A percentile compares a stretch with the other conserved stretches of the same genome.
phyloP scores from a whole-genome alignment of 1,140 invertebrate genomes.

The Bemisia tabaci region DNA sequence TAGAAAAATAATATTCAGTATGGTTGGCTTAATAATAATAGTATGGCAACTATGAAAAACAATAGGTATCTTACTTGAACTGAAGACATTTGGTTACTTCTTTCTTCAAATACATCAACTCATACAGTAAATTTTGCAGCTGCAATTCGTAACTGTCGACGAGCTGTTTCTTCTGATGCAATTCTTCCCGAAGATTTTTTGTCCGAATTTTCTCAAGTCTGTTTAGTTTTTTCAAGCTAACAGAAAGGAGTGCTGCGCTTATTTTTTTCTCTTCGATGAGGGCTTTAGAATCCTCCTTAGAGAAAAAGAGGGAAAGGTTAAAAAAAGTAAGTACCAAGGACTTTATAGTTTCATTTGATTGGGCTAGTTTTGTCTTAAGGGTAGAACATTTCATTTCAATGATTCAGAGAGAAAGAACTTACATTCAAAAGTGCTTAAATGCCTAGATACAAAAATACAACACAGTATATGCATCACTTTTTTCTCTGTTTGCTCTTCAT shows the following conservation, averaged over 20 bases:
- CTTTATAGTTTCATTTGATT: no score
- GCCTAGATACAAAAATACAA: no score
- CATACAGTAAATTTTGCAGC: conserved; percentile 89
- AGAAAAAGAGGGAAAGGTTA: neutral
- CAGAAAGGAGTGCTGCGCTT: conserved; percentile 56
- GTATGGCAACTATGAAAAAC: no score
- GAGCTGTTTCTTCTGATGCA: conserved; percentile 63
- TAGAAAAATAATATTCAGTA: no score
- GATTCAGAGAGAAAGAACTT: no score
- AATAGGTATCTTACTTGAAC: conserved; percentile 75
- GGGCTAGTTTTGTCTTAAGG: no score
- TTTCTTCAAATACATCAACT: conserved; percentile 82
- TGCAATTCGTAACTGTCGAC: conserved; percentile 82
- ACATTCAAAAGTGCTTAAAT: no score
- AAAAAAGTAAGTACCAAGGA: neutral
- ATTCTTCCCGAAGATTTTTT: conserved; percentile 61
- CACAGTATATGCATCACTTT: no score
- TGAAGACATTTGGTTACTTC: conserved; percentile 88
- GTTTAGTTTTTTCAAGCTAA: conserved; percentile 78
- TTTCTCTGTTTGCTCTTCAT: no score
- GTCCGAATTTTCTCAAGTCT: conserved; percentile 75
- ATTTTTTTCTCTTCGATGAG: conserved; percentile 29
- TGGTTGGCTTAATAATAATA: no score
- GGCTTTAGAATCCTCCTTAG: neutral
- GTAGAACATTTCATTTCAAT: no score